Evolutionary conservation across 2,888 invertebrate species (phyloP).

Genomic region (Anarsia innoxiella): DNA sequence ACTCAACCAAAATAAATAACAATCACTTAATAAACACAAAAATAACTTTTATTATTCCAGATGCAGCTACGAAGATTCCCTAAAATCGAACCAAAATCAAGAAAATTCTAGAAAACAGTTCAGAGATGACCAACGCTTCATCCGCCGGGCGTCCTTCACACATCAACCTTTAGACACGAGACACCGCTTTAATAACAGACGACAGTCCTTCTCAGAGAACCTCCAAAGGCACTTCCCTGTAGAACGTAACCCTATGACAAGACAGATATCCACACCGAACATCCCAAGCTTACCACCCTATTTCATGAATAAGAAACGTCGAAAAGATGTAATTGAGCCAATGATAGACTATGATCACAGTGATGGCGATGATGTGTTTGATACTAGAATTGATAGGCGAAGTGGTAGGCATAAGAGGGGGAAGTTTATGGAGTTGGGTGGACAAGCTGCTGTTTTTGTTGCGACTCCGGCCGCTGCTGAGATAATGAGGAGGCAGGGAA

Average conservation of each 20-base stretch:
- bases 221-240: slow-evolving; percentile 56
- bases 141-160: slow-evolving; percentile 55
- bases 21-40: too few species aligned
- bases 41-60: slow-evolving; percentile 40
- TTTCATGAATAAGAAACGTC: slow-evolving; percentile 50
- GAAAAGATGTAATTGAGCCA: slow-evolving; percentile 58
- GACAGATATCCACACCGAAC: slow-evolving; percentile 58
- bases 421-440: slow-evolving; percentile 56
- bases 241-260: slow-evolving; percentile 34
- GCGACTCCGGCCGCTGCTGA: slow-evolving; percentile 62
- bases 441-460: slow-evolving; percentile 58
- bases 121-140: slow-evolving; percentile 39
- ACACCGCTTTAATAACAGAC: slow-evolving; percentile 42
- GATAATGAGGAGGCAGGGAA: slow-evolving; percentile 62
- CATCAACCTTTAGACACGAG: slow-evolving; percentile 47
- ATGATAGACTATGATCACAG: slow-evolving; percentile 68
- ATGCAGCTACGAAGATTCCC: slow-evolving; percentile 87
- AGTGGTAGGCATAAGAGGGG: slow-evolving; percentile 47
- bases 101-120: slow-evolving; percentile 21
- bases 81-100: slow-evolving; percentile 79
- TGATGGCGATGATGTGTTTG: slow-evolving; percentile 64
- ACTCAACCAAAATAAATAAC: too few species aligned
- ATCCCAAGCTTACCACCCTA: slow-evolving; percentile 48
- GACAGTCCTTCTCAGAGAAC: slow-evolving; percentile 66
- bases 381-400: slow-evolving; percentile 51